Evolutionary conservation across 2,888 invertebrate species (phyloP).

Genomic region (Nineta flava): DNA sequence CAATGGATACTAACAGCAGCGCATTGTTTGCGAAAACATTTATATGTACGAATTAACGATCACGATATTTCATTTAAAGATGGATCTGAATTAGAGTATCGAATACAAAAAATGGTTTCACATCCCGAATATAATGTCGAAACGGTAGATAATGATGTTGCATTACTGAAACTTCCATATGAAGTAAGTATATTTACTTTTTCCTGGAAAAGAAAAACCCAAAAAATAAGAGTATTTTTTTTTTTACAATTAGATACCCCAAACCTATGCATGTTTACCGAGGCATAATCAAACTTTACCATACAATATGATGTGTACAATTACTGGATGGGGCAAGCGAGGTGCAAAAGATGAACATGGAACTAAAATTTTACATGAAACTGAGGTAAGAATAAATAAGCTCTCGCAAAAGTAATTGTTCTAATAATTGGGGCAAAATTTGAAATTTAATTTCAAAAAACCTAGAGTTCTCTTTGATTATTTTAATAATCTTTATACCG

Average conservation of each 20-base stretch:
- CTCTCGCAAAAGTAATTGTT: no score
- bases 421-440: no score
- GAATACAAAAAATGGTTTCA: slow-evolving; percentile 53
- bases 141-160: slow-evolving; percentile 87
- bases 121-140: slow-evolving; percentile 78
- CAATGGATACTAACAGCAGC: slow-evolving; percentile 80
- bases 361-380: slow-evolving; percentile 71
- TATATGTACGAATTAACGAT: slow-evolving; percentile 72
- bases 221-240: no score
- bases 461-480: no score
- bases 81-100: slow-evolving; percentile 62
- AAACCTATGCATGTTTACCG: slow-evolving; percentile 58
- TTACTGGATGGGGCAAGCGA: slow-evolving; percentile 87
- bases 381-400: slow-evolving; percentile 38
- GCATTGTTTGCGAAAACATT: slow-evolving; percentile 63
- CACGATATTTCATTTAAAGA: slow-evolving; percentile 62
- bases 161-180: slow-evolving; percentile 50
- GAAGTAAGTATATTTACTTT: slow-evolving; percentile 9
- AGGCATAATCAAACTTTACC: slow-evolving; percentile 48
- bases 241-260: slow-evolving; percentile 9
- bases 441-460: no score
- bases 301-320: slow-evolving; percentile 53
- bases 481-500: no score
- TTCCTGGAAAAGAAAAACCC: no score
- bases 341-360: slow-evolving; percentile 61